Percentiles rank a stretch among this genome's conserved stretches.
These are phyloP conservation scores for Tinea semifulvella DNA, from an alignment of 2,888 invertebrate genomes.

Conservation along the genomic window DNA sequence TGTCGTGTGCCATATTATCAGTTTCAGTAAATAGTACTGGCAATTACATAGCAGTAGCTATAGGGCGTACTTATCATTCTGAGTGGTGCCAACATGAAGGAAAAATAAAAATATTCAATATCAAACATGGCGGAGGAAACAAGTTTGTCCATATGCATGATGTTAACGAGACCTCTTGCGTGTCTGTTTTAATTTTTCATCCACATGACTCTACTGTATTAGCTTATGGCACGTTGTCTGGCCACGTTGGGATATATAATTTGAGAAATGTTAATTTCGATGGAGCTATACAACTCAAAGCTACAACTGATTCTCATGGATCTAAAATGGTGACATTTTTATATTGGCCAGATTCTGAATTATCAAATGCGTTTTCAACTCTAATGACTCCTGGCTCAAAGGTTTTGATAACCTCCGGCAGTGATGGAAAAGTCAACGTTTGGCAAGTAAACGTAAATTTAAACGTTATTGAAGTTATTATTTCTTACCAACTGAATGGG, in stretches of 20 bases:
- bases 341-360: conserved; percentile 38
- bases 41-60: conserved; percentile 41
- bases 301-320: conserved; percentile 40
- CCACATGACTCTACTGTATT: conserved; percentile 37
- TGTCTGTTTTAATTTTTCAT: conserved; percentile 42
- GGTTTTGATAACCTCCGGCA: conserved; percentile 31
- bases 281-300: conserved; percentile 32
- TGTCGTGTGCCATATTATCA: conserved; percentile 31
- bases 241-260: conserved; percentile 46
- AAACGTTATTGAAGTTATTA: conserved; percentile 38
- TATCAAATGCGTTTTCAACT: conserved; percentile 36
- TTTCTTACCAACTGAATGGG: conserved; percentile 36
- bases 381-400: conserved; percentile 43
- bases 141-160: conserved; percentile 36
- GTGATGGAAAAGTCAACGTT: conserved; percentile 39
- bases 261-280: conserved; percentile 22
- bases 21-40: conserved; percentile 47
- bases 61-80: conserved; percentile 42
- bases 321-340: conserved; percentile 36
- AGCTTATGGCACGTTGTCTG: conserved; percentile 46
- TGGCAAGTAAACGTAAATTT: conserved; percentile 45
- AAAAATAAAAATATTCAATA: conserved; percentile 38
- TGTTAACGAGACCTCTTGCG: conserved; percentile 44
- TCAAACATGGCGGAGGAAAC: conserved; percentile 58
- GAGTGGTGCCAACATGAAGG: conserved; percentile 49